These are phyloP conservation scores for Motacilla alba DNA, from an alignment of 2,113 vertebrate species.

Conservation along the genomic window DNA sequence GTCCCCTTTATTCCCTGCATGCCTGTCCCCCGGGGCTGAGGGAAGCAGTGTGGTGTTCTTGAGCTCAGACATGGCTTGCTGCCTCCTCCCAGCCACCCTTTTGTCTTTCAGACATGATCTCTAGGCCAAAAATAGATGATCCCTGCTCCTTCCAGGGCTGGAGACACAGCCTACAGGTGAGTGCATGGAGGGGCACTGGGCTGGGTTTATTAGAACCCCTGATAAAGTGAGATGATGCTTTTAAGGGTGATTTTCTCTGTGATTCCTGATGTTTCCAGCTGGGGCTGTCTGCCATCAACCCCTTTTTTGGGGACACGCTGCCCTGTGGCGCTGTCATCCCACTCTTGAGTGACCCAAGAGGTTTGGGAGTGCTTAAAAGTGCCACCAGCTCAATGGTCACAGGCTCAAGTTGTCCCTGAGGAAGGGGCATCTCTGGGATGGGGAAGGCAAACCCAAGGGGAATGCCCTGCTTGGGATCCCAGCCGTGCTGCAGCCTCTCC, in stretches of 20 bases:
- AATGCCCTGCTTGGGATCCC: not conserved
- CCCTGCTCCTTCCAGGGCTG: not conserved
- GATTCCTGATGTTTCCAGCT: not conserved
- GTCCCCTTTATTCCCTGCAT: conserved; percentile 25
- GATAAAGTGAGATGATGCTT: not conserved
- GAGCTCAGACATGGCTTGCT: not conserved
- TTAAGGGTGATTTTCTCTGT: not conserved
- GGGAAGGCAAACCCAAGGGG: not conserved
- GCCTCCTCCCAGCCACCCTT: not conserved
- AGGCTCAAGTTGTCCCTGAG: accelerated
- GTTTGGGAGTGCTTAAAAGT: not conserved
- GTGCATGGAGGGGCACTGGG: accelerated
- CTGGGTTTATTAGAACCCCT: not conserved
- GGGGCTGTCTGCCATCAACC: not conserved
- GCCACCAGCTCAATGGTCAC: accelerated
- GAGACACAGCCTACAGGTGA: not conserved
- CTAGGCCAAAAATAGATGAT: not conserved
- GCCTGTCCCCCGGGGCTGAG: not conserved
- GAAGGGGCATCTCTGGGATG: not conserved
- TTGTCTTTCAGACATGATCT: not conserved
- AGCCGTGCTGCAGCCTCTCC: not conserved
- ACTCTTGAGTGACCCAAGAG: not conserved
- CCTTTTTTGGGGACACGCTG: accelerated
- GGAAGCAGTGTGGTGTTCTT: not conserved
- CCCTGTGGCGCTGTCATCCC: not conserved